Percentiles rank a stretch among this genome's conserved stretches.
Evolutionary conservation across 1,140 invertebrate species (phyloP).

Genomic region (Drosophila subpulchrella): DNA sequence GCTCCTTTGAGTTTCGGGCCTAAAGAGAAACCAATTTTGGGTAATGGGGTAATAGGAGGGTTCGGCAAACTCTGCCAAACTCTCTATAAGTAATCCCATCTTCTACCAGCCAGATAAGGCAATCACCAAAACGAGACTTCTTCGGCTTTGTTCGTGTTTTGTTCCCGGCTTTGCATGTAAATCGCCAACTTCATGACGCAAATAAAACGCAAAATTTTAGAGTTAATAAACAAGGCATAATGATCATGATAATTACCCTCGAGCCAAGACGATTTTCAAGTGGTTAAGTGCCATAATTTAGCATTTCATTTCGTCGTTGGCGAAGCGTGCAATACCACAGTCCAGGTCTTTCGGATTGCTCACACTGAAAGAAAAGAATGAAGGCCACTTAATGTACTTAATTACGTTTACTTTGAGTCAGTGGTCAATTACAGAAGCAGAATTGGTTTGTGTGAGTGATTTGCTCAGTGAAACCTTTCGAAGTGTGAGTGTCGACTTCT

Average conservation of each 20-base stretch:
- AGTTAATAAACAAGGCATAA: conserved; percentile 81
- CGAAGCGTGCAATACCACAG: conserved; percentile 28
- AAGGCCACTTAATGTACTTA: no score
- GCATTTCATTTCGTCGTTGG: conserved; percentile 57
- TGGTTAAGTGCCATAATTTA: conserved; percentile 75
- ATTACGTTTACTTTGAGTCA: no score
- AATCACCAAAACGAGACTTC: conserved; percentile 31
- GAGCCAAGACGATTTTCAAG: conserved; percentile 70
- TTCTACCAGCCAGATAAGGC: conserved; percentile 31
- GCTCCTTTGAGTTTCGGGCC: conserved; percentile 29
- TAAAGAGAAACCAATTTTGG: conserved; percentile 38
- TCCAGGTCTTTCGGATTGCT: neutral
- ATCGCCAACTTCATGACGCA: conserved; percentile 58
- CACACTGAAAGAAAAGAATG: neutral
- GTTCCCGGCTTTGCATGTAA: conserved; percentile 34
- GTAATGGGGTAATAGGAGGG: conserved; percentile 1
- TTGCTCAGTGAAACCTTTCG: no score
- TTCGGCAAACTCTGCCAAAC: neutral
- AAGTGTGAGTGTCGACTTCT: no score
- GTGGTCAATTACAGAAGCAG: no score
- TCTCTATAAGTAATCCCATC: conserved; percentile 19
- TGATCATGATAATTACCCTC: conserved; percentile 75
- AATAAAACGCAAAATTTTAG: conserved; percentile 76
- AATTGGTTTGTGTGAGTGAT: no score
- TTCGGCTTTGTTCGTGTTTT: conserved; percentile 35